Evolutionary conservation across 1,140 invertebrate genomes (phyloP).

Genomic region (Pseudachorutes palmiensis): DNA sequence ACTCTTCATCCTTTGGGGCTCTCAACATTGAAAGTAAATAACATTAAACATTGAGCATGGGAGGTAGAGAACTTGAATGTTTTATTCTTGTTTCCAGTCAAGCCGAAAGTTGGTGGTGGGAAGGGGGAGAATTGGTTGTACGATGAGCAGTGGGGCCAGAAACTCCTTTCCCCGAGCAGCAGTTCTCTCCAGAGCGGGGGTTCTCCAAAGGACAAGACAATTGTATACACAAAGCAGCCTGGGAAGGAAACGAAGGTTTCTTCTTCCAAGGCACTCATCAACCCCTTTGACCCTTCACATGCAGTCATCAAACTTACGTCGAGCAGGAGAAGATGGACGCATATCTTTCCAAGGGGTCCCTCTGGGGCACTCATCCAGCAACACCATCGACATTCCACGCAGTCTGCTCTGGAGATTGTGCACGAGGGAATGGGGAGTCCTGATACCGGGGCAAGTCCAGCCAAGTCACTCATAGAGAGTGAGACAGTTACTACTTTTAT

Average conservation of each 20-base stretch:
- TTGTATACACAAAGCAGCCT: conserved; percentile 19
- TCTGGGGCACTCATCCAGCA: conserved; percentile 64
- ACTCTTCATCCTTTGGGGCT: conserved; percentile 40
- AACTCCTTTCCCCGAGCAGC: conserved; percentile 47
- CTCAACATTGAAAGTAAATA: conserved; percentile 40
- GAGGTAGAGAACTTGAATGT: background rate
- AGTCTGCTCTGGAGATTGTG: conserved; percentile 46
- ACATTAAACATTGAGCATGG: background rate
- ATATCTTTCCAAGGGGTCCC: conserved; percentile 73
- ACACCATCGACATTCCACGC: conserved; percentile 81
- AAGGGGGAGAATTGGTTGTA: conserved; percentile 23
- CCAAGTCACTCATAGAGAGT: no score
- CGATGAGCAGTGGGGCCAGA: conserved; percentile 24
- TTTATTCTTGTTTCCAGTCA: conserved; percentile 14
- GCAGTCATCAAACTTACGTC: conserved; percentile 94
- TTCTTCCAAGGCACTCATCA: conserved; percentile 71
- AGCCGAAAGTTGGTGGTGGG: conserved; percentile 14
- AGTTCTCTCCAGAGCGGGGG: conserved; percentile 52
- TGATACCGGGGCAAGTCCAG: conserved; percentile 2
- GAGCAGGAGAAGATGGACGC: conserved; percentile 92
- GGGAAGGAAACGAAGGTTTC: conserved; percentile 51
- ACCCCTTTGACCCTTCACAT: conserved; percentile 95
- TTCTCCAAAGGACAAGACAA: conserved; percentile 34
- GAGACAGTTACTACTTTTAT: no score
- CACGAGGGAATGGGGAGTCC: conserved; percentile 24